phyloP scores from a whole-genome alignment of 2,797 vertebrate genomes.

The Gobionotothen gibberifrons region DNA sequence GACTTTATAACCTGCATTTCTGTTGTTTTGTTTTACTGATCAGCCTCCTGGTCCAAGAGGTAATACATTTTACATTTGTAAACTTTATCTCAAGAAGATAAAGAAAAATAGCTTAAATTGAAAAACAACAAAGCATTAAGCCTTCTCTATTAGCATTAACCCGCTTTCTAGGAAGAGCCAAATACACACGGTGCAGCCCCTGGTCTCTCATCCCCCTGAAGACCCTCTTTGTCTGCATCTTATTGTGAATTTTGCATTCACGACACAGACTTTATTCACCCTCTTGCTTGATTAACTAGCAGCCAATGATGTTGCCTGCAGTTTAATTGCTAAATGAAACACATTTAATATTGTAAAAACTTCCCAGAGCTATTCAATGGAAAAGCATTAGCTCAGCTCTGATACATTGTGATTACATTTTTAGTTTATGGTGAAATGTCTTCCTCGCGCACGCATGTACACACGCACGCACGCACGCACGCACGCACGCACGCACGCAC shows the following conservation, averaged over 20 bases:
- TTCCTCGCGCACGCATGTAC: no score
- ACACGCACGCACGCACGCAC: no score
- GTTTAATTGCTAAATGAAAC: constrained; percentile 11
- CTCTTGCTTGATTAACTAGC: constrained; percentile 8
- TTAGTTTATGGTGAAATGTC: not conserved
- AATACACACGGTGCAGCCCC: not conserved
- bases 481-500: no score
- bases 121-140: not conserved
- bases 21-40: not conserved
- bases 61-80: not conserved
- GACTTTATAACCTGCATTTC: not conserved
- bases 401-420: not conserved
- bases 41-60: not conserved
- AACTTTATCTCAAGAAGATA: not conserved
- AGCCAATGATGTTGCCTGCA: constrained; percentile 18
- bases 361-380: not conserved
- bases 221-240: not conserved
- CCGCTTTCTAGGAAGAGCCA: not conserved
- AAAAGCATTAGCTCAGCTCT: not conserved
- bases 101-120: not conserved
- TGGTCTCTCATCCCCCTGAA: not conserved
- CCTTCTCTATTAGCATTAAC: not conserved
- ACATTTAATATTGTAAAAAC: constrained; percentile 6
- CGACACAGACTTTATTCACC: not conserved
- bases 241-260: constrained; percentile 13